Evolutionary conservation across 92 coral and sea anemone genomes (phyloP), one percentile per base, ranked within the genome.

Genomic region (Porites cylindrica): DNA sequence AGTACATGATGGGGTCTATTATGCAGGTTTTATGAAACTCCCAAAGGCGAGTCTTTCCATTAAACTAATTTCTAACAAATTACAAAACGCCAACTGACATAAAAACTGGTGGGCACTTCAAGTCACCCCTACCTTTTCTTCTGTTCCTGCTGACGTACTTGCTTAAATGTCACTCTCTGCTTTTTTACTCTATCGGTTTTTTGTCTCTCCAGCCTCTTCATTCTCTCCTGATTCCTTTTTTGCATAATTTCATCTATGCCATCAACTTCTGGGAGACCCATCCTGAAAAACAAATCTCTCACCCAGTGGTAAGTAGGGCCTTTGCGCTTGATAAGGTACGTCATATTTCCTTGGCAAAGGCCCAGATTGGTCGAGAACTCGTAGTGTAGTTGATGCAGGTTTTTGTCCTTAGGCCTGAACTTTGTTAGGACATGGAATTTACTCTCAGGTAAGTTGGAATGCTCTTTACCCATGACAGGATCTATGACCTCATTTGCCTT

Each of bases 211-310:
- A 64, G 67, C 18, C 18, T 66, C 47, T 52, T 61, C 54, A 77
- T 85, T 21, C 83, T 75, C 14, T 65, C 76, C 56, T 12, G 51
- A 51, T 85, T 85, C 13, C 68, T 78, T 6, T 7, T 43, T 24
- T 21, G 17, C 20, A 85, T 50, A 8, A 66, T 85, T n/a, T 76
- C 77, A 21, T 72, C 72, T 24, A 88, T 82, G 8, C 83, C 87
- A 66, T 88, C 91, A 8, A 83, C n/a, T 24, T 74, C 76, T n/a
- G 91, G 88, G 13, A 88, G 65, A 19, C 90, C 90, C 85, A 85
- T 20, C 59, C 69, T 70, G 17, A n/a, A 10, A 65, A 70, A 85
- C 29, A 85, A 76, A 10, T 90, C 93, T 13, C 66, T 51, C 43
- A 81, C 54, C 93, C 87, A 85, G 86, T 90, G 93, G 70, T 85